Conservation (phyloP, 2,113 vertebrate species). For the Dasyurus viverrinus region DNA sequence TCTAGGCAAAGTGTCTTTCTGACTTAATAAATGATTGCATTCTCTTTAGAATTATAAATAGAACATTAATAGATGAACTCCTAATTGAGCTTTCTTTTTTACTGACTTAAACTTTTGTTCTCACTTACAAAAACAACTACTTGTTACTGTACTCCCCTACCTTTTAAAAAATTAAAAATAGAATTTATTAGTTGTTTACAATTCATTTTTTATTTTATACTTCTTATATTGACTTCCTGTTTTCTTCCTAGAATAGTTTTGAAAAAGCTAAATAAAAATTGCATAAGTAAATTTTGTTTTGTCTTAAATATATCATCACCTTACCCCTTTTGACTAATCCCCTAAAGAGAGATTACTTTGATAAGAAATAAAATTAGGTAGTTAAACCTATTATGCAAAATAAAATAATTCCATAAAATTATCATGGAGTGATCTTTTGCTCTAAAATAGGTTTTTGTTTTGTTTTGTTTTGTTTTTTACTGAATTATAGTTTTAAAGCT, state of each 20-base stretch:
- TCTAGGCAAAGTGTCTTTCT: constrained; percentile 4
- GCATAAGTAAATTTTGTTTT: neutral
- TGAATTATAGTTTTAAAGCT: neutral
- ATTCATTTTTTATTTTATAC: constrained; percentile 33
- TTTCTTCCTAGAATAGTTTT: constrained; percentile 44
- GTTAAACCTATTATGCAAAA: neutral
- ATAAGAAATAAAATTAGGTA: neutral
- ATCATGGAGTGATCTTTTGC: neutral
- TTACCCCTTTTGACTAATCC: neutral
- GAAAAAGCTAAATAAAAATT: constrained; percentile 63
- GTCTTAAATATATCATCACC: neutral
- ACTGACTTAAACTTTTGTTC: constrained; percentile 47
- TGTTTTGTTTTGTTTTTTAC: too few relatives aligned
- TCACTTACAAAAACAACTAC: constrained; percentile 16
- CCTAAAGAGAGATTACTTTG: neutral
- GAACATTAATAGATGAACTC: neutral
- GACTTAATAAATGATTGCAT: constrained; percentile 21
- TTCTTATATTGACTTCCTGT: constrained; percentile 21
- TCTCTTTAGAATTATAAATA: constrained; percentile 43
- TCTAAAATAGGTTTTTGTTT: neutral
- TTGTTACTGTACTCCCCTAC: neutral
- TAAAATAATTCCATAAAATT: neutral
- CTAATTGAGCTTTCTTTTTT: constrained; percentile 43
- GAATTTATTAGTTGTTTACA: constrained; percentile 28
- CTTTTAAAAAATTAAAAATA: neutral